Conservation (phyloP, 2,888 invertebrate species). For the Axea sp. region DNA sequence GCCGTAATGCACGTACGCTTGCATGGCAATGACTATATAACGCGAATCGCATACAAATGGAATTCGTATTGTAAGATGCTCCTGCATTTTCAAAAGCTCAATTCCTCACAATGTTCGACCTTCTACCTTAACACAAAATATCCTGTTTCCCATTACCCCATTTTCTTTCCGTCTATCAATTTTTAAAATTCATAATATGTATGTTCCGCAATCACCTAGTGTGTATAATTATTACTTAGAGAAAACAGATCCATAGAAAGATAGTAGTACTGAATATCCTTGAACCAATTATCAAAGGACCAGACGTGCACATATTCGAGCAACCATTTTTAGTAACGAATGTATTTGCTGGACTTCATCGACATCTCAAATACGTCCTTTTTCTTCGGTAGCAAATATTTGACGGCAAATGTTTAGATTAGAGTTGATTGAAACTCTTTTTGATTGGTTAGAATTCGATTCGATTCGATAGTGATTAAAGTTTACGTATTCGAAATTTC, state of each 20-base stretch:
- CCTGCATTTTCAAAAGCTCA: conserved; percentile 30
- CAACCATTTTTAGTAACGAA: conserved; percentile 19
- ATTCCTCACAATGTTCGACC: conserved; percentile 14
- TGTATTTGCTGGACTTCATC: conserved; percentile 27
- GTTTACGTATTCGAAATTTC: conserved; percentile 9
- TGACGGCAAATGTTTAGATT: conserved; percentile 25
- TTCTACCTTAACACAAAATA: too few species aligned
- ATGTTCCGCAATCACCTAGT: too few species aligned
- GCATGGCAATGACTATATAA: conserved; percentile 38
- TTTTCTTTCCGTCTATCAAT: too few species aligned
- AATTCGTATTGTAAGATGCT: conserved; percentile 25
- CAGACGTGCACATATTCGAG: neutral
- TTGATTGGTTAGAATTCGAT: conserved; percentile 23
- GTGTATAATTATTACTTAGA: too few species aligned
- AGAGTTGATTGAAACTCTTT: conserved; percentile 32
- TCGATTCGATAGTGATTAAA: conserved; percentile 17
- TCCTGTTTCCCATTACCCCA: too few species aligned
- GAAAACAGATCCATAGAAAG: too few species aligned
- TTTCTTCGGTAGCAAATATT: conserved; percentile 34
- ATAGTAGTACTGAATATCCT: conserved; percentile 7
- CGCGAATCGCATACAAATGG: conserved; percentile 44
- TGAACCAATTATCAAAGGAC: conserved; percentile 12
- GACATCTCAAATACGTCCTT: conserved; percentile 26
- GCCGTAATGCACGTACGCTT: conserved; percentile 36
- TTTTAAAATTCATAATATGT: conserved; percentile 28